phyloP scores from a whole-genome alignment of 2,888 invertebrate genomes.

The Physocephala rufipes region DNA sequence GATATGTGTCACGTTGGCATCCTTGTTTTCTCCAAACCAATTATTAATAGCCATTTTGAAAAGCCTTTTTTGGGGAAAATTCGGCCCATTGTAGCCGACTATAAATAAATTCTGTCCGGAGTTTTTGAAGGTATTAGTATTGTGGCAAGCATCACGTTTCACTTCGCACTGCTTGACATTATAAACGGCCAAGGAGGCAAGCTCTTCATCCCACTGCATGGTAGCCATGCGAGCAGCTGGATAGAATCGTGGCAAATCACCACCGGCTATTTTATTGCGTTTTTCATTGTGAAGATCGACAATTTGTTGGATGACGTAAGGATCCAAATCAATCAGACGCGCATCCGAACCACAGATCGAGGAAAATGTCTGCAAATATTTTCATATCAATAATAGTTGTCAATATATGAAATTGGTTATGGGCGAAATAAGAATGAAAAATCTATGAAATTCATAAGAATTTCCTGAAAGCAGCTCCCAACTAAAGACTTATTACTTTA shows the following conservation, averaged over 20 bases:
- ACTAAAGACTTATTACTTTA: too few relatives aligned
- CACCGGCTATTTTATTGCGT: slow-evolving; percentile 27
- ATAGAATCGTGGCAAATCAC: slow-evolving; percentile 40
- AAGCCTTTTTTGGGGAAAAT: slow-evolving; percentile 23
- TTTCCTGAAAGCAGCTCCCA: too few relatives aligned
- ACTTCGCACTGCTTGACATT: slow-evolving; percentile 53
- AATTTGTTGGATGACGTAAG: not conserved
- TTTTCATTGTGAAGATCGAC: slow-evolving; percentile 1
- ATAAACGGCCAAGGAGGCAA: slow-evolving; percentile 52
- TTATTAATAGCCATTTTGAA: slow-evolving; percentile 41
- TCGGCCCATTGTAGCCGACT: slow-evolving; percentile 42
- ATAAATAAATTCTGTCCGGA: slow-evolving; percentile 57
- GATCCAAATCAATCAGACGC: not conserved
- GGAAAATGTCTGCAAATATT: not conserved
- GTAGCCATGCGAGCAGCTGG: slow-evolving; percentile 55
- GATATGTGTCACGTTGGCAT: not conserved
- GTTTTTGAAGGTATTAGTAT: slow-evolving; percentile 49
- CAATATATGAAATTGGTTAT: not conserved
- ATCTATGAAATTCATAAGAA: too few relatives aligned
- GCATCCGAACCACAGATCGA: not conserved
- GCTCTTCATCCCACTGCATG: slow-evolving; percentile 52
- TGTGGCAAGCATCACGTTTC: slow-evolving; percentile 53
- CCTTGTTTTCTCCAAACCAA: slow-evolving; percentile 45
- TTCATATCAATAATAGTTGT: not conserved
- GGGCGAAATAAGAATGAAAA: too few relatives aligned